These are phyloP conservation scores for Apeira syringaria DNA, from an alignment of 2,888 invertebrate species.

Conservation along the genomic window DNA sequence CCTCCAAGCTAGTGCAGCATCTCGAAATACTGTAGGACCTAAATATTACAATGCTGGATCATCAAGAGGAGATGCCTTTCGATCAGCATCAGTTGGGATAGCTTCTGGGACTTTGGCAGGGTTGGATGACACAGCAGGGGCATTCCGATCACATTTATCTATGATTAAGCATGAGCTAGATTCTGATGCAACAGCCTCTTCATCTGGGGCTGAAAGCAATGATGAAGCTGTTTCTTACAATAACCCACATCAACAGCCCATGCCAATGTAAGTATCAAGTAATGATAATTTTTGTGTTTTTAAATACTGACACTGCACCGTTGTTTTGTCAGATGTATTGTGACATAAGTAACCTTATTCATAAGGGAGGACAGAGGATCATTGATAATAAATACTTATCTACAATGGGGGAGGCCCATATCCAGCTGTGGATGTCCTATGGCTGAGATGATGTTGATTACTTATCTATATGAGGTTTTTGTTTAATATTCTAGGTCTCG, in stretches of 20 bases:
- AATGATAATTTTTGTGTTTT: no score
- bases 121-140: slow-evolving; percentile 89
- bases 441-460: no score
- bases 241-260: slow-evolving; percentile 89
- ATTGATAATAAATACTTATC: no score
- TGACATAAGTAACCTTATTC: no score
- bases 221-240: slow-evolving; percentile 93
- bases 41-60: slow-evolving; percentile 77
- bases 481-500: no score
- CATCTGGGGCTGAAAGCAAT: slow-evolving; percentile 97
- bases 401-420: no score
- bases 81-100: slow-evolving; percentile 83
- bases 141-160: slow-evolving; percentile 88
- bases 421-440: no score
- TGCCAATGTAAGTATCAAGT: slow-evolving; percentile 89
- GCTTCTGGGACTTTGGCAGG: slow-evolving; percentile 87
- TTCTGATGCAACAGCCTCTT: slow-evolving; percentile 96
- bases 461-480: no score
- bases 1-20: slow-evolving; percentile 70
- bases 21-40: slow-evolving; percentile 61
- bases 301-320: no score
- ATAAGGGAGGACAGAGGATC: no score
- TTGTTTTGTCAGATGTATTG: no score
- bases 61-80: slow-evolving; percentile 90
- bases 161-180: slow-evolving; percentile 91